A percentile compares a stretch with the other conserved stretches of the same genome.
Evolutionary conservation across 2,888 invertebrate genomes (phyloP).

Genomic region (Buathra laborator): DNA sequence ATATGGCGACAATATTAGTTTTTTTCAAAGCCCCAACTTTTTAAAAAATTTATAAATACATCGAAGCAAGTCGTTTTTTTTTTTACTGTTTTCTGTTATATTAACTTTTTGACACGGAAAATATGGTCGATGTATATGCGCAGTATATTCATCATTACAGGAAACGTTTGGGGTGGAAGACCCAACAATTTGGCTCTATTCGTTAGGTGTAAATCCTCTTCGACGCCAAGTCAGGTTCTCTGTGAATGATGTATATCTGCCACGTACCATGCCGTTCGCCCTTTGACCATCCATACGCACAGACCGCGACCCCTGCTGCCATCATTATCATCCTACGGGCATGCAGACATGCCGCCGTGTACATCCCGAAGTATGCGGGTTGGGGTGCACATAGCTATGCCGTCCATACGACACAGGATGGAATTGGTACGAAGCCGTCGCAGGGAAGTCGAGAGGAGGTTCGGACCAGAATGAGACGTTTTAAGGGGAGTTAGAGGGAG

Average conservation of each 20-base stretch:
- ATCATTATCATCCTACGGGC: conserved; percentile 79
- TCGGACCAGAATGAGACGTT: conserved; percentile 57
- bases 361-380: conserved; percentile 79
- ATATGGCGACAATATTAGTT: too few species aligned
- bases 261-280: conserved; percentile 38
- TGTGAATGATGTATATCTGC: conserved; percentile 53
- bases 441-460: conserved; percentile 27
- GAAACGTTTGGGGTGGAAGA: too few species aligned
- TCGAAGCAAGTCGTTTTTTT: too few species aligned
- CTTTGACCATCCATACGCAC: conserved; percentile 55
- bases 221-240: conserved; percentile 25
- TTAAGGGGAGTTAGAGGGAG: conserved; percentile 26
- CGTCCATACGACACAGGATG: conserved; percentile 39
- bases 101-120: too few species aligned
- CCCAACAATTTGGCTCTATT: background rate
- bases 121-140: too few species aligned
- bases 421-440: conserved; percentile 36
- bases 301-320: conserved; percentile 57
- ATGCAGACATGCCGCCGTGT: conserved; percentile 81
- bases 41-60: too few species aligned
- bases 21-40: too few species aligned
- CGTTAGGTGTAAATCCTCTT: conserved; percentile 9
- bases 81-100: too few species aligned
- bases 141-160: too few species aligned
- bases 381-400: conserved; percentile 71